Conservation (phyloP, 64 coral and sea anemone species). For the Montipora cactus region DNA sequence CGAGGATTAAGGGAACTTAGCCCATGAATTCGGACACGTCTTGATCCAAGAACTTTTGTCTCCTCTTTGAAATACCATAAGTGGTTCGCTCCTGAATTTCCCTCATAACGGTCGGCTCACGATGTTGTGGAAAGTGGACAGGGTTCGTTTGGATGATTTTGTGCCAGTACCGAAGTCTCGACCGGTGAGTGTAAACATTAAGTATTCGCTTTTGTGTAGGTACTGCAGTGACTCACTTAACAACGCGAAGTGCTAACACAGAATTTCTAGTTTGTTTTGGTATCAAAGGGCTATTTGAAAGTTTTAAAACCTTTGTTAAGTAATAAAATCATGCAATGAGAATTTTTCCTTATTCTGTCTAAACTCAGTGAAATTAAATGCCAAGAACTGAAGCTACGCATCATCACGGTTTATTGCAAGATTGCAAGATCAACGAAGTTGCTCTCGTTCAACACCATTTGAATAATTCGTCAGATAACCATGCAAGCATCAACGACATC, state of each 20-base stretch:
- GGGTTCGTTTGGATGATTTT: slow-evolving; percentile 27
- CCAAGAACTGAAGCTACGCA: too few relatives aligned
- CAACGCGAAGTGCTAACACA: slow-evolving; percentile 24
- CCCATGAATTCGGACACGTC: neutral
- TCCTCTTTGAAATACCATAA: neutral
- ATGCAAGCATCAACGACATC: too few relatives aligned
- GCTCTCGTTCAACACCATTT: too few relatives aligned
- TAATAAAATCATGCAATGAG: too few relatives aligned
- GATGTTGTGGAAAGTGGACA: slow-evolving; percentile 56
- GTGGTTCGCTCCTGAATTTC: too few relatives aligned
- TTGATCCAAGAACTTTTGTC: neutral
- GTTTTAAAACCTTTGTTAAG: neutral
- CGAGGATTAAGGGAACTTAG: neutral
- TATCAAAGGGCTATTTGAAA: neutral
- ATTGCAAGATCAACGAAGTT: too few relatives aligned
- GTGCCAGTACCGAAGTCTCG: slow-evolving; percentile 55
- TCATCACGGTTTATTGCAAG: too few relatives aligned
- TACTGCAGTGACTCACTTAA: slow-evolving; percentile 38
- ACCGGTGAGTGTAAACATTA: slow-evolving; percentile 43
- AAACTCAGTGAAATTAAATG: too few relatives aligned
- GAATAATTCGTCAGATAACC: too few relatives aligned
- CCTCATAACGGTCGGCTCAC: too few relatives aligned
- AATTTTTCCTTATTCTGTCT: too few relatives aligned
- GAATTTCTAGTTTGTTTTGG: neutral
- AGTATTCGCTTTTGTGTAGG: slow-evolving; percentile 21